phyloP scores from a whole-genome alignment of 2,888 invertebrate species.

The Cacoxenus indagator region DNA sequence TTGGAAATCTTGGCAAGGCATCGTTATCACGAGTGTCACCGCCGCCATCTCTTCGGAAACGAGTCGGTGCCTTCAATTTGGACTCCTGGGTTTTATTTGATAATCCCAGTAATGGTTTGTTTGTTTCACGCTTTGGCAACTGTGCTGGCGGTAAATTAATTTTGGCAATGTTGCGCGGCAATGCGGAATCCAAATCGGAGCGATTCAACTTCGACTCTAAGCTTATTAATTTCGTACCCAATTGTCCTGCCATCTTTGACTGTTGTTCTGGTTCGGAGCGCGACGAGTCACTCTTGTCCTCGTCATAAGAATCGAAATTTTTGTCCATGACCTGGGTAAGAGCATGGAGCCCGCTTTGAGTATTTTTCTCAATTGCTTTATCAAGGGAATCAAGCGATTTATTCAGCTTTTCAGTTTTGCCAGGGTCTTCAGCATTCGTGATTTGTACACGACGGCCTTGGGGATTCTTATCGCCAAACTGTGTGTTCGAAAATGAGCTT shows the following conservation, averaged over 20 bases:
- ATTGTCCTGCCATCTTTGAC: not conserved
- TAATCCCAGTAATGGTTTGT: slow-evolving; percentile 22
- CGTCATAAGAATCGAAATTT: slow-evolving; percentile 39
- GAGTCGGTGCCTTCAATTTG: slow-evolving; percentile 12
- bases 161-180: slow-evolving; percentile 29
- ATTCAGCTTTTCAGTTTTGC: slow-evolving; percentile 52
- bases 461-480: slow-evolving; percentile 5
- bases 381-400: slow-evolving; percentile 52
- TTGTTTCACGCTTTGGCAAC: not conserved
- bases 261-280: slow-evolving; percentile 12
- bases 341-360: slow-evolving; percentile 46
- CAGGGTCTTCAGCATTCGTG: slow-evolving; percentile 41
- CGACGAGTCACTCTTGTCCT: slow-evolving; percentile 24
- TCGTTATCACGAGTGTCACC: slow-evolving; percentile 28
- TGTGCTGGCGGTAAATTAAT: slow-evolving; percentile 46
- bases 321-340: slow-evolving; percentile 48
- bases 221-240: not conserved
- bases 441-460: slow-evolving; percentile 43
- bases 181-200: not conserved
- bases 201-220: not conserved
- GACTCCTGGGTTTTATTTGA: not conserved
- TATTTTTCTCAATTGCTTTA: slow-evolving; percentile 55
- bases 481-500: not conserved
- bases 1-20: slow-evolving; percentile 23
- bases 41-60: slow-evolving; percentile 37